Conservation (phyloP, 53 echinoderm and acorn worm genomes). For the Echinarachnius parma region DNA sequence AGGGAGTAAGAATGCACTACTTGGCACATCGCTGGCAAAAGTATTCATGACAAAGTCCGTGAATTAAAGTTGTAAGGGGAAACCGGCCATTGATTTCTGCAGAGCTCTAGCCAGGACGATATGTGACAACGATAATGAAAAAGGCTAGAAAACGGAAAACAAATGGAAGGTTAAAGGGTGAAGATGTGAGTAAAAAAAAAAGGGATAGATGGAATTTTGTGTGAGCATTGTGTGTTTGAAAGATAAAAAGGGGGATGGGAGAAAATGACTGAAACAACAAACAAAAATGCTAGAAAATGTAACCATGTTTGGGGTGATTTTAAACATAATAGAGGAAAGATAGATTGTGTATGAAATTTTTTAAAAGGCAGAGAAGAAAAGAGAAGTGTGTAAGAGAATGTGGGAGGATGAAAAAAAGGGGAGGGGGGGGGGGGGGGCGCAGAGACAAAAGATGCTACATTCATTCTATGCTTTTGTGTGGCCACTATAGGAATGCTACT, state of each 20-base stretch:
- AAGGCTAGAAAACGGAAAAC: constrained; percentile 11
- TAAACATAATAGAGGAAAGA: too few species aligned
- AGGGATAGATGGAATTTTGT: not conserved
- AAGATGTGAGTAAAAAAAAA: not conserved
- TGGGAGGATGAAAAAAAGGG: not conserved
- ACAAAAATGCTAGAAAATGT: too few species aligned
- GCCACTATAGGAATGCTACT: too few species aligned
- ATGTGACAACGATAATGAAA: not conserved
- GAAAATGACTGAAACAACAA: not conserved
- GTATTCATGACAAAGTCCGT: constrained; percentile 31
- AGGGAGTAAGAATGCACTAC: too few species aligned
- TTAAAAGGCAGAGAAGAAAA: not conserved
- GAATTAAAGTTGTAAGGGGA: constrained; percentile 28
- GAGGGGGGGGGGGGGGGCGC: not conserved
- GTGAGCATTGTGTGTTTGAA: not conserved
- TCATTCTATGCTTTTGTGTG: too few species aligned
- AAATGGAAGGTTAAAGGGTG: constrained; percentile 2
- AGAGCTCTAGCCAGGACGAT: not conserved
- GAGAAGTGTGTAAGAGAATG: not conserved
- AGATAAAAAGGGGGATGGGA: not conserved
- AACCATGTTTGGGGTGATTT: too few species aligned
- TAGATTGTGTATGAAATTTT: not conserved
- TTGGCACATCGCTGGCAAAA: not conserved
- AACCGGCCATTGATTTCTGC: constrained; percentile 30
- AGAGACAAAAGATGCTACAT: too few species aligned